Evolutionary conservation across 2,888 invertebrate species (phyloP).

Genomic region (Labia minor): DNA sequence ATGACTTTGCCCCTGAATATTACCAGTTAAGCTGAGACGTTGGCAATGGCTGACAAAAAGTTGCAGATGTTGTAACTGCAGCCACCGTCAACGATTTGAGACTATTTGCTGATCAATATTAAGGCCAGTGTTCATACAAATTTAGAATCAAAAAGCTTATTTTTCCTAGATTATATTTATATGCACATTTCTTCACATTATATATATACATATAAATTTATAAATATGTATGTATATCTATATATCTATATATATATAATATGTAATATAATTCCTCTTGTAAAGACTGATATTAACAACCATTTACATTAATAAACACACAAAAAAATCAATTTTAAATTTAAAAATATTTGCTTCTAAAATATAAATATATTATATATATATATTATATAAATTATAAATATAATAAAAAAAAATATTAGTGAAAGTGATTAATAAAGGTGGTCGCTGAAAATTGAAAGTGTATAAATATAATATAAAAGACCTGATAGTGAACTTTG

Average conservation of each 20-base stretch:
- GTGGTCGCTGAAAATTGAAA: background rate
- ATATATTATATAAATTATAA: no score
- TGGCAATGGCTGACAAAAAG: background rate
- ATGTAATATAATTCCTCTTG: background rate
- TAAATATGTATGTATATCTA: no score
- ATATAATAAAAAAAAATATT: no score
- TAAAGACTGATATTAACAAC: slow-evolving; percentile 14
- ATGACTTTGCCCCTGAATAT: slow-evolving; percentile 87
- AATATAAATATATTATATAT: no score
- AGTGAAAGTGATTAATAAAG: background rate
- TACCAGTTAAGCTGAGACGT: slow-evolving; percentile 56
- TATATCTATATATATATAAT: no score
- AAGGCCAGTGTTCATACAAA: slow-evolving; percentile 7
- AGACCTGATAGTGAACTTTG: background rate
- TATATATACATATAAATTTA: background rate
- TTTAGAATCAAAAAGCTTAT: slow-evolving; percentile 1
- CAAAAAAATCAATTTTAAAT: slow-evolving; percentile 1
- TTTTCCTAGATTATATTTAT: slow-evolving; percentile 1
- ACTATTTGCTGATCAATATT: background rate
- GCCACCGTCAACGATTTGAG: background rate
- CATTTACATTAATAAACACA: background rate
- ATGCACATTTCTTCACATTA: background rate
- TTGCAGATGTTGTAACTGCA: background rate
- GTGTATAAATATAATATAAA: slow-evolving; percentile 3
- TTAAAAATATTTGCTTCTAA: slow-evolving; percentile 14